Evolutionary conservation across 2,888 invertebrate species (phyloP).

Genomic region (Torymus aiolomorphi): DNA sequence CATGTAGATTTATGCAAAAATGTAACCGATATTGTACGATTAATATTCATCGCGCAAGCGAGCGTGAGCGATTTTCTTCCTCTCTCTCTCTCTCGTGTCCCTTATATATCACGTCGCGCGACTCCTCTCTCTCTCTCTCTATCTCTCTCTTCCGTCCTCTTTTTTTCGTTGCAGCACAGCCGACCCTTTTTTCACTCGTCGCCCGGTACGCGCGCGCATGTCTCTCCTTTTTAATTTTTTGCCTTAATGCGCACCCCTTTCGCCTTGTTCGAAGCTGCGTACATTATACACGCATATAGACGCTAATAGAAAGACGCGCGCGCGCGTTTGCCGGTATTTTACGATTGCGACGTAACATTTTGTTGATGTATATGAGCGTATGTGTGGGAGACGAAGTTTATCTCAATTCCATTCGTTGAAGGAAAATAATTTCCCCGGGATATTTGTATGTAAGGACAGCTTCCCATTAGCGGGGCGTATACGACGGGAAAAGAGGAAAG

Average conservation of each 20-base stretch:
- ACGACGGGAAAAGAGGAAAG: no score
- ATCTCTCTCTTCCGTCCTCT: slow-evolving; percentile 1
- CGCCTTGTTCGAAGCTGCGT: background rate
- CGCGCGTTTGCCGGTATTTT: slow-evolving; percentile 38
- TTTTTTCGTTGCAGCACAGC: slow-evolving; percentile 18
- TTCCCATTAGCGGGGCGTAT: no score
- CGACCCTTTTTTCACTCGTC: slow-evolving; percentile 21
- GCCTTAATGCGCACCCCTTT: slow-evolving; percentile 27
- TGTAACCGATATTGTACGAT: slow-evolving; percentile 69
- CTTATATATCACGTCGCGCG: background rate
- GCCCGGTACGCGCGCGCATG: background rate
- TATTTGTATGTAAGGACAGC: no score
- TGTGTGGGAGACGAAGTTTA: slow-evolving; percentile 1
- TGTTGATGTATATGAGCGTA: background rate
- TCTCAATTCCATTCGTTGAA: slow-evolving; percentile 14
- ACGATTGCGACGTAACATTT: slow-evolving; percentile 20
- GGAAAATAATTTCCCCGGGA: background rate
- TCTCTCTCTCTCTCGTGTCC: slow-evolving; percentile 17
- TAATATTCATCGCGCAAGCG: slow-evolving; percentile 66
- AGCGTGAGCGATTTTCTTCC: slow-evolving; percentile 54
- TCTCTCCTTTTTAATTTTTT: slow-evolving; percentile 45
- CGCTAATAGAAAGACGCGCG: slow-evolving; percentile 46
- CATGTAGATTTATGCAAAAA: slow-evolving; percentile 70
- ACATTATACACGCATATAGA: background rate
- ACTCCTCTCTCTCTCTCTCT: slow-evolving; percentile 27